Evolutionary conservation across 2,113 vertebrate genomes (phyloP), one percentile per base, ranked within the genome.

Genomic region (Serranochromis macrocephalus): DNA sequence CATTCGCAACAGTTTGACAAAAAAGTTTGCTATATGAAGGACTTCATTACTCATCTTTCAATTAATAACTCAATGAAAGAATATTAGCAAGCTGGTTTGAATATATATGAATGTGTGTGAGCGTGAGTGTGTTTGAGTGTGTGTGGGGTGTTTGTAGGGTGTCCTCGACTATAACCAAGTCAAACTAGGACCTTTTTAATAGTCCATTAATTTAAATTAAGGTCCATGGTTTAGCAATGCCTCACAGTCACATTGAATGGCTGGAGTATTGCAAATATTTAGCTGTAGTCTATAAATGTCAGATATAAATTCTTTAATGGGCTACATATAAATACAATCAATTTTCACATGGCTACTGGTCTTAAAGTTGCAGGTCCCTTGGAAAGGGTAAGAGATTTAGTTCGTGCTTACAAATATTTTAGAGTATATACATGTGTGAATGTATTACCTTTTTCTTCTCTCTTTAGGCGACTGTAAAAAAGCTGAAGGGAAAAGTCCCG

Each of bases 401-500:
- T 7, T 38, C 1, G 19, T 11, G 36, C 5, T 75, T 33, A 14
- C 5, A 42, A 26, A 66, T 42, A 7, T 54, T 36, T 73, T 21
- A 26, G 1, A 13, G 7, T 40, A 5, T 9, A 10, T 36, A 12
- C 9, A 7, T 88, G 14, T 45, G 21, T 17, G 13, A 78, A 5
- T 83, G 14, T 26, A 6, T 78, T 96, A 98, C 97, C 94, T 93
- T 91, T 95, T 24, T 73, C 94, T 2, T 94, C 88, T 92, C 81
- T 90, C 49, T 87, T 93, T 7, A 97, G 66, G 58, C 97, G 96
- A 75, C 95, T 94, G 91, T 97, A 94, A 38, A 98, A 94, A 31
- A 98, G 84, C 84, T 98, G 98, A 21, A 98, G 94, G 66, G 97
- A 98, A 94, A 98, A 97, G 91, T 98, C 97, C 92, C 97, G 96